phyloP scores from a whole-genome alignment of 2,888 invertebrate genomes.

The Aromia moschata region DNA sequence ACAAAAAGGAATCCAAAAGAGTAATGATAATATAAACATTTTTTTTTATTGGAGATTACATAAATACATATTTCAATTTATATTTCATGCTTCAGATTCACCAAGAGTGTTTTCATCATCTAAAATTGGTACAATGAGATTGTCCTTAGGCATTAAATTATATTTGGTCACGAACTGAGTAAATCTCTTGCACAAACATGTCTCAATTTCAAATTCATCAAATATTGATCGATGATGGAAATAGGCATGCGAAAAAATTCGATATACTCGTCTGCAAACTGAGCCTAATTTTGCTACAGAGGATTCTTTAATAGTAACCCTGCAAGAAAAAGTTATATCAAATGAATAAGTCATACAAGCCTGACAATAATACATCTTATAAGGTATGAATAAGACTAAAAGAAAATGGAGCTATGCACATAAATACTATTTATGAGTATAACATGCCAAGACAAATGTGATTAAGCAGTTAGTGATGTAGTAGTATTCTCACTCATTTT shows the following conservation, averaged over 20 bases:
- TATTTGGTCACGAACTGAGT: slow-evolving; percentile 99
- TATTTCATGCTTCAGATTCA: slow-evolving; percentile 62
- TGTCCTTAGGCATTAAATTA: slow-evolving; percentile 97
- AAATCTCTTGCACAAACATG: slow-evolving; percentile 93
- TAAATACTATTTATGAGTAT: too few relatives aligned
- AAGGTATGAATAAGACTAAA: too few relatives aligned
- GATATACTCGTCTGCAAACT: slow-evolving; percentile 97
- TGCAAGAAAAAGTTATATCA: slow-evolving; percentile 67
- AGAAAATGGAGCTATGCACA: too few relatives aligned
- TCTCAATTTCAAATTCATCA: slow-evolving; percentile 97
- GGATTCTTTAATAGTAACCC: slow-evolving; percentile 98
- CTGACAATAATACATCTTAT: too few relatives aligned
- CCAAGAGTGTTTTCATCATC: slow-evolving; percentile 76
- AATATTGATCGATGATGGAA: slow-evolving; percentile 97
- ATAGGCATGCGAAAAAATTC: slow-evolving; percentile 99
- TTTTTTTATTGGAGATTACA: background rate
- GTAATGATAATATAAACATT: too few relatives aligned
- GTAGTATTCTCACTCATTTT: too few relatives aligned
- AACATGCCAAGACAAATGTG: too few relatives aligned
- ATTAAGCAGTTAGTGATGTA: too few relatives aligned
- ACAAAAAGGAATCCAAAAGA: too few relatives aligned
- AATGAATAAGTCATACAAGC: too few relatives aligned
- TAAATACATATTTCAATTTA: background rate
- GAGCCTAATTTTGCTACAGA: slow-evolving; percentile 98
- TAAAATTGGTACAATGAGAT: slow-evolving; percentile 96